Percentiles rank a stretch among this genome's conserved stretches.
Conservation (phyloP, 1,140 invertebrate species). For the Nephila pilipes region DNA sequence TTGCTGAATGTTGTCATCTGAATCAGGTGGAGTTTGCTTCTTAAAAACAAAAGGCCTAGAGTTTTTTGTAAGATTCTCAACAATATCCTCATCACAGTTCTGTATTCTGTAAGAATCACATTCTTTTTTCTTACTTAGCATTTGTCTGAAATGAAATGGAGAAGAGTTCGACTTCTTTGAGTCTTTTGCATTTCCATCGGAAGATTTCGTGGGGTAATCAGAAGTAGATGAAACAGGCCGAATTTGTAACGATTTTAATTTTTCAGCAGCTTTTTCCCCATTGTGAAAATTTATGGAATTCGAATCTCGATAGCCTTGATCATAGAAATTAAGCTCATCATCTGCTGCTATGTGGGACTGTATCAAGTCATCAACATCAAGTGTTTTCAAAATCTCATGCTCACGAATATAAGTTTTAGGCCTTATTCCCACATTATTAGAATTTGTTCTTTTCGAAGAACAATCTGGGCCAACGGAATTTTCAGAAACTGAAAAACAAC, state of each 20-base stretch:
- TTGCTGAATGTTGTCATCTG: conserved; percentile 25
- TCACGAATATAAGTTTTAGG: neutral
- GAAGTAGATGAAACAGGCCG: neutral
- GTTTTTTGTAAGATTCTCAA: neutral
- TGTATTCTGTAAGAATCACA: neutral
- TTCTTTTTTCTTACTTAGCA: neutral
- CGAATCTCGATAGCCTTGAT: neutral
- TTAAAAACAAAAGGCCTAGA: conserved; percentile 35
- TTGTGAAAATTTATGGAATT: neutral
- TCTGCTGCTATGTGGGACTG: conserved; percentile 9
- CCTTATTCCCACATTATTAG: neutral
- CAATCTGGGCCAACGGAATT: neutral
- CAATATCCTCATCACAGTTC: neutral
- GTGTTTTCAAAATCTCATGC: neutral
- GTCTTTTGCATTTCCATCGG: neutral
- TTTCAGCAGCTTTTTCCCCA: neutral
- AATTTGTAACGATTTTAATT: neutral
- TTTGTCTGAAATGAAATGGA: conserved; percentile 24
- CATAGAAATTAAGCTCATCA: neutral
- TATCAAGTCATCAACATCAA: conserved; percentile 8
- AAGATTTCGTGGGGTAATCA: neutral
- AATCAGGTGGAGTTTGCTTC: neutral
- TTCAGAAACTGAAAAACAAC: neutral
- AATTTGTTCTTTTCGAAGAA: neutral
- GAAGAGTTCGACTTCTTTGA: neutral